Conservation (phyloP, 2,797 vertebrate genomes). For the Sciurus vulgaris region DNA sequence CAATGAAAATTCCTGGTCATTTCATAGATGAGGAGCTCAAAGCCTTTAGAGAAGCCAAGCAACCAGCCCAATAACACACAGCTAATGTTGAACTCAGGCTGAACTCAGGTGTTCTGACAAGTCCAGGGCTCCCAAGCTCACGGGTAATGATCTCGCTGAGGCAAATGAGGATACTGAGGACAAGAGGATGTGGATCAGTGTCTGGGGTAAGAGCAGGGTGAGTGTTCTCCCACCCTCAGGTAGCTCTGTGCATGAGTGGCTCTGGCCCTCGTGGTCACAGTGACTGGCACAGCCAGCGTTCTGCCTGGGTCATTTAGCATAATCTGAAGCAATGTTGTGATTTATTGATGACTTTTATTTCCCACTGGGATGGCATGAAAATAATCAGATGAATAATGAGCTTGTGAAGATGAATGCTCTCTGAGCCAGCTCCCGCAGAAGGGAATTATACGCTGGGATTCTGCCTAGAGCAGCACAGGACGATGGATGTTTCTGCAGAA, state of each 20-base stretch:
- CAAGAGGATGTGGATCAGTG: fast-evolving
- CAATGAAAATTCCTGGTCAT: background rate
- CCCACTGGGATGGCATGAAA: constrained; percentile 65
- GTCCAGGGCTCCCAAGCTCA: background rate
- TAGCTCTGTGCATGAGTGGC: background rate
- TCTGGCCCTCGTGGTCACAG: background rate
- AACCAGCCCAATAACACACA: background rate
- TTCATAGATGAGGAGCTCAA: background rate
- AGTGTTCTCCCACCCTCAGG: background rate
- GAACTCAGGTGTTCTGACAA: background rate
- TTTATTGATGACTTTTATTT: constrained; percentile 72
- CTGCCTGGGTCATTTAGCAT: constrained; percentile 66
- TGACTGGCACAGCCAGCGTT: constrained; percentile 2
- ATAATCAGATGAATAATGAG: constrained; percentile 80
- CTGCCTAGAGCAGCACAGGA: constrained; percentile 60
- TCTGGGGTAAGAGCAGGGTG: background rate
- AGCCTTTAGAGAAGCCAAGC: background rate
- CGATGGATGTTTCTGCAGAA: constrained; percentile 38
- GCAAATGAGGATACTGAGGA: background rate
- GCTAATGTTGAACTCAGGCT: background rate
- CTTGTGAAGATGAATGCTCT: constrained; percentile 59
- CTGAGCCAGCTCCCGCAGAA: constrained; percentile 69
- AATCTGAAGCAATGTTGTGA: constrained; percentile 63
- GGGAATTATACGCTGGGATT: constrained; percentile 47
- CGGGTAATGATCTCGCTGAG: background rate